phyloP scores from a whole-genome alignment of 2,113 vertebrate genomes.

The Zosterops lateralis region DNA sequence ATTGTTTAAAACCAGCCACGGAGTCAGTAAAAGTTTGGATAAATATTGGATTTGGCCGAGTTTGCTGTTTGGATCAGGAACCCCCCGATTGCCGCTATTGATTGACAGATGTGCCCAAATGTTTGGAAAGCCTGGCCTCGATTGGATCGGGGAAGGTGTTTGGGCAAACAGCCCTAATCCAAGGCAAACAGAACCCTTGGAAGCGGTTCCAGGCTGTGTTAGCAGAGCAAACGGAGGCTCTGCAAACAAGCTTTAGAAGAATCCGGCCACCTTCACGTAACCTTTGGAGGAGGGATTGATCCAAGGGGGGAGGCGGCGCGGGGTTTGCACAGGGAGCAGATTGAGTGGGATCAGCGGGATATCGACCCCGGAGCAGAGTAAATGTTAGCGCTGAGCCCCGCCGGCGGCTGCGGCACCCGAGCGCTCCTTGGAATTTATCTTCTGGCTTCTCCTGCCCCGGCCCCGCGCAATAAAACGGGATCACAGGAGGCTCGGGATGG shows the following conservation, averaged over 20 bases:
- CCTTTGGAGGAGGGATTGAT: conserved; percentile 88
- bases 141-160: conserved; percentile 81
- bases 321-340: conserved; percentile 61
- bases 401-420: conserved; percentile 36
- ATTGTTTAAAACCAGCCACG: conserved; percentile 62
- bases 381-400: conserved; percentile 76
- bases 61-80: conserved; percentile 76
- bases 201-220: conserved; percentile 81
- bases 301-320: conserved; percentile 71
- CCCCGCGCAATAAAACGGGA: conserved; percentile 67
- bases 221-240: conserved; percentile 86
- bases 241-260: conserved; percentile 90
- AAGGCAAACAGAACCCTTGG: conserved; percentile 90
- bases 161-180: conserved; percentile 83
- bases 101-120: conserved; percentile 80
- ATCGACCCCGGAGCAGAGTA: conserved; percentile 64
- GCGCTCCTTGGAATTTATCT: conserved; percentile 74
- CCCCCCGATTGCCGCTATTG: conserved; percentile 79
- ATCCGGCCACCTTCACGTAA: conserved; percentile 82
- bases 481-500: conserved; percentile 47
- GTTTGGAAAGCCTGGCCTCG: conserved; percentile 80
- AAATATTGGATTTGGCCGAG: conserved; percentile 88
- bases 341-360: conserved; percentile 64
- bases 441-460: conserved; percentile 3
- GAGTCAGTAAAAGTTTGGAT: conserved; percentile 74